Percentiles rank a stretch among this genome's conserved stretches.
phyloP scores from a whole-genome alignment of 2,113 vertebrate species.

The Neolamprologus brichardi region DNA sequence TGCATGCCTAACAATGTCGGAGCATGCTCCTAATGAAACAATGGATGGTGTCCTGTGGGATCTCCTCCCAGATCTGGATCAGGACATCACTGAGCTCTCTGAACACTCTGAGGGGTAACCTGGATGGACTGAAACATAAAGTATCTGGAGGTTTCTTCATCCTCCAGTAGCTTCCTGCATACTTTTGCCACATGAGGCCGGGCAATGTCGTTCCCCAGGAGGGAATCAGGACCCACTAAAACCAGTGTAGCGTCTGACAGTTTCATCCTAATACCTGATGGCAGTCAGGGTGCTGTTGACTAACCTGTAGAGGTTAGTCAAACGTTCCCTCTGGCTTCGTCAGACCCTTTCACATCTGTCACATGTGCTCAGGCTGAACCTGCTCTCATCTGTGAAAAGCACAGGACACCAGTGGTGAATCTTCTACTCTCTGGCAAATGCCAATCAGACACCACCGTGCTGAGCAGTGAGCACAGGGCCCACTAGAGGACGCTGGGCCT shows the following conservation, averaged over 20 bases:
- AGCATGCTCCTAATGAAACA: background rate
- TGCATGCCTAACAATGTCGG: fast-evolving
- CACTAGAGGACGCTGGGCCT: background rate
- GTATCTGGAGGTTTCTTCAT: background rate
- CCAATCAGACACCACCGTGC: background rate
- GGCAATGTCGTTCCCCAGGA: background rate
- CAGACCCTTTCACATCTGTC: background rate
- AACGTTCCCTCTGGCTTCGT: background rate
- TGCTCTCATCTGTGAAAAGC: background rate
- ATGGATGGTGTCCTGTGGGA: background rate
- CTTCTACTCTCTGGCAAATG: background rate
- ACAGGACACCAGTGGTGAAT: background rate
- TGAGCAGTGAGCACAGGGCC: background rate
- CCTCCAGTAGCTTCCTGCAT: background rate
- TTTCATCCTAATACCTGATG: background rate
- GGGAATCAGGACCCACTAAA: background rate
- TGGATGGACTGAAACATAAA: background rate
- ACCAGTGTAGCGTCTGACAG: background rate
- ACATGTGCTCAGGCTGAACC: background rate
- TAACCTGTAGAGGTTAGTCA: background rate
- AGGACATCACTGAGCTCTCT: background rate
- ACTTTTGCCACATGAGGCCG: background rate
- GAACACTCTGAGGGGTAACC: background rate
- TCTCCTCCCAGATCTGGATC: background rate
- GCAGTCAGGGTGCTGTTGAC: background rate